These are phyloP conservation scores for Matsumurasca onukii DNA, from an alignment of 1,140 invertebrate species.

Conservation along the genomic window DNA sequence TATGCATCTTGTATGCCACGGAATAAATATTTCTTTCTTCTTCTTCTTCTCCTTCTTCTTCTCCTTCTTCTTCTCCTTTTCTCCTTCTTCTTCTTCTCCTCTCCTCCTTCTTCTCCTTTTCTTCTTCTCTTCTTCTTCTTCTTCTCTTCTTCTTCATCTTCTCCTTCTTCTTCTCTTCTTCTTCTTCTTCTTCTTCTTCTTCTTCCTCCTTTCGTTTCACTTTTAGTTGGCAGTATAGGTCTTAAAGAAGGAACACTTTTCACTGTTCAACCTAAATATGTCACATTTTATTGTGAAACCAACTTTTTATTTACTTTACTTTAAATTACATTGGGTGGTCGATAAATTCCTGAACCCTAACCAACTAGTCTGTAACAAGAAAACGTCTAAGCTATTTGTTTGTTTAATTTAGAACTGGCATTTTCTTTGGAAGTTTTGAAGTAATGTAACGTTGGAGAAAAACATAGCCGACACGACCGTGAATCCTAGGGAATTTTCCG, in stretches of 20 bases:
- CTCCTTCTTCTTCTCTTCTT: slow-evolving; percentile 18
- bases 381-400: too few relatives aligned
- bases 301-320: not conserved
- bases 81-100: not conserved
- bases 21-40: too few relatives aligned
- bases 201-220: not conserved
- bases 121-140: not conserved
- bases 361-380: too few relatives aligned
- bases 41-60: slow-evolving; percentile 6
- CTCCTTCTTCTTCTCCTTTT: not conserved
- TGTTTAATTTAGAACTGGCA: too few relatives aligned
- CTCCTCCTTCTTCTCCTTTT: not conserved
- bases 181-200: slow-evolving; percentile 10
- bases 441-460: too few relatives aligned
- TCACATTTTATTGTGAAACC: not conserved
- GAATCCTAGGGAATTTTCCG: too few relatives aligned
- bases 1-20: too few relatives aligned
- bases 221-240: too few relatives aligned
- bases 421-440: too few relatives aligned
- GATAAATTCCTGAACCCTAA: too few relatives aligned
- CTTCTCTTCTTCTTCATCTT: not conserved
- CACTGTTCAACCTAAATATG: too few relatives aligned
- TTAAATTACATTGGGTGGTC: not conserved
- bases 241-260: not conserved
- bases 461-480: too few relatives aligned